Percentiles rank a stretch among this genome's conserved stretches.
Conservation (phyloP, 2,888 invertebrate genomes). For the Macrosiphum euphorbiae region DNA sequence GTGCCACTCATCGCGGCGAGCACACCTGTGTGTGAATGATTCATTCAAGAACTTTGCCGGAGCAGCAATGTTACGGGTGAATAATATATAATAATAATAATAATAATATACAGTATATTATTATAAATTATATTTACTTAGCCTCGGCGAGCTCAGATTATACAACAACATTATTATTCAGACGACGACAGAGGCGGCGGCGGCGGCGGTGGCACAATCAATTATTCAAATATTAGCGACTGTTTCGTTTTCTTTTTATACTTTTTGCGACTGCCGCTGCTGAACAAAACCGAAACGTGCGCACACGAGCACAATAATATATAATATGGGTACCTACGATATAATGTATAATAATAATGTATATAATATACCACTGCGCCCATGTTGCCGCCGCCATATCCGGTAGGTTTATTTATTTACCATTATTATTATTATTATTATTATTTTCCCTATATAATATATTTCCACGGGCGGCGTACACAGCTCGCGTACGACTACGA, state of each 20-base stretch:
- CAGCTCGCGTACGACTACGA: slow-evolving; percentile 3
- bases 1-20: slow-evolving; percentile 27
- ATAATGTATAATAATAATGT: not conserved
- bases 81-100: not conserved
- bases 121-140: slow-evolving; percentile 40
- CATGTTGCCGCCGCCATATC: not conserved
- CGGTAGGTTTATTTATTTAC: slow-evolving; percentile 18
- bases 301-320: not conserved
- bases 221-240: slow-evolving; percentile 48
- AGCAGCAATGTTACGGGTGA: not conserved
- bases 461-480: not conserved
- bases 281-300: slow-evolving; percentile 43
- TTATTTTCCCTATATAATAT: not conserved
- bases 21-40: slow-evolving; percentile 15
- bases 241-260: not conserved
- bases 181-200: not conserved
- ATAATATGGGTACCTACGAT: not conserved
- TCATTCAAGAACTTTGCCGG: slow-evolving; percentile 50
- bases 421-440: not conserved
- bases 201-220: slow-evolving; percentile 41
- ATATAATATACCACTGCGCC: slow-evolving; percentile 30
- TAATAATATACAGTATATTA: not conserved
- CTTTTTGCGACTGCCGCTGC: not conserved
- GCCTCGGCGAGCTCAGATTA: slow-evolving; percentile 17
- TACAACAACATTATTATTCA: slow-evolving; percentile 50